Conservation (phyloP, 2,888 invertebrate species). For the Pammene aurita region DNA sequence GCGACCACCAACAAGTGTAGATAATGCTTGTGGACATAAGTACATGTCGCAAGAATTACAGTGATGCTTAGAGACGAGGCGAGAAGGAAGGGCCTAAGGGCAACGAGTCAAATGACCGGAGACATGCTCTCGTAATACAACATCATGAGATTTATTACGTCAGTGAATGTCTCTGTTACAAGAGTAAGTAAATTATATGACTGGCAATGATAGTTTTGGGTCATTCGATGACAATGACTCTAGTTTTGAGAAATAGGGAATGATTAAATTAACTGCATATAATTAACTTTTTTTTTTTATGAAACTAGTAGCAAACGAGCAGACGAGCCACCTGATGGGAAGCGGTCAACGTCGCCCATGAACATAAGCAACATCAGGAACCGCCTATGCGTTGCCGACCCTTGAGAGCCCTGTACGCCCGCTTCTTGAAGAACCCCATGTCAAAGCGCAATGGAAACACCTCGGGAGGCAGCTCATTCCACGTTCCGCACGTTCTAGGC, state of each 20-base stretch:
- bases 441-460: too few relatives aligned
- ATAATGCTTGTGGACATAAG: constrained; percentile 25
- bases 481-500: too few relatives aligned
- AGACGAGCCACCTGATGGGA: too few relatives aligned
- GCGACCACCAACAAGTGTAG: constrained; percentile 38
- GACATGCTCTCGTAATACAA: constrained; percentile 31
- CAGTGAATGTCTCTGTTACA: constrained; percentile 15
- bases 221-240: constrained; percentile 1
- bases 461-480: too few relatives aligned
- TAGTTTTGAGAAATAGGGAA: neutral
- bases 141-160: constrained; percentile 29
- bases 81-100: constrained; percentile 33
- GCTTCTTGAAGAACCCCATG: too few relatives aligned
- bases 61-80: constrained; percentile 24
- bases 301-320: too few relatives aligned
- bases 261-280: neutral
- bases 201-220: neutral
- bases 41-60: constrained; percentile 37
- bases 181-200: neutral
- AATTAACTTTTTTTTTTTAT: neutral
- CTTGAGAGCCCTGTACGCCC: too few relatives aligned
- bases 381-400: too few relatives aligned
- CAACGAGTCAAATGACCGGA: constrained; percentile 29
- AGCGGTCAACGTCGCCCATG: too few relatives aligned
- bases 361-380: too few relatives aligned